phyloP scores from a whole-genome alignment of 2,888 invertebrate species.

The Agrotis segetum region DNA sequence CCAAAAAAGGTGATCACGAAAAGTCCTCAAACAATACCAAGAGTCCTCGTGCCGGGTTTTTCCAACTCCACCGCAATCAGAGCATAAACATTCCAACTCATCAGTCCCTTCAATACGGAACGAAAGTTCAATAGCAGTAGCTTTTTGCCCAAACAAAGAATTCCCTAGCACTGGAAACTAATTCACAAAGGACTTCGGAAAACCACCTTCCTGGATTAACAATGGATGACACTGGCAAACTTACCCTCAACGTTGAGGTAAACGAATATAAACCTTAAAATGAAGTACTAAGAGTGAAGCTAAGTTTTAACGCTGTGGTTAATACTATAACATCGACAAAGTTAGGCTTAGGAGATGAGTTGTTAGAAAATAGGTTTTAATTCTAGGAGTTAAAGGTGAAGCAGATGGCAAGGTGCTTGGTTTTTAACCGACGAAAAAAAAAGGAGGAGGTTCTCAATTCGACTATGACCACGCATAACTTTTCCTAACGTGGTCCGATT shows the following conservation, averaged over 20 bases:
- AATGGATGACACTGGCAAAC: slow-evolving; percentile 51
- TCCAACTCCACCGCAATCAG: slow-evolving; percentile 26
- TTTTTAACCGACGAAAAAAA: too few relatives aligned
- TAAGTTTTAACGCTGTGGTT: slow-evolving; percentile 11
- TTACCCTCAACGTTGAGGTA: neutral
- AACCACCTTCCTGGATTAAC: slow-evolving; percentile 60
- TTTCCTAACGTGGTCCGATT: too few relatives aligned
- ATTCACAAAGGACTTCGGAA: slow-evolving; percentile 62
- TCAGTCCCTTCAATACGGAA: slow-evolving; percentile 38
- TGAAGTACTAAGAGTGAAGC: neutral
- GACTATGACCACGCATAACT: too few relatives aligned
- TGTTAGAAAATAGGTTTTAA: slow-evolving; percentile 39
- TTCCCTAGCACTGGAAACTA: slow-evolving; percentile 50
- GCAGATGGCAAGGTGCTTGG: neutral
- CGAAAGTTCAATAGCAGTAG: slow-evolving; percentile 51
- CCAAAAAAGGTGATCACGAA: neutral
- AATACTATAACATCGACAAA: slow-evolving; percentile 44
- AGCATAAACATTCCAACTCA: slow-evolving; percentile 45
- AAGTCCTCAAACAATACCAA: neutral
- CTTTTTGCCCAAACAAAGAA: slow-evolving; percentile 57
- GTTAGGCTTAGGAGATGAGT: neutral
- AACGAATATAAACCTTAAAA: slow-evolving; percentile 36
- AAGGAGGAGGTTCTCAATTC: too few relatives aligned
- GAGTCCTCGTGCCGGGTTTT: neutral
- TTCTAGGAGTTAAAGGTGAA: slow-evolving; percentile 9